Conservation (phyloP, 2,797 vertebrate genomes). For the Amblyraja radiata region DNA sequence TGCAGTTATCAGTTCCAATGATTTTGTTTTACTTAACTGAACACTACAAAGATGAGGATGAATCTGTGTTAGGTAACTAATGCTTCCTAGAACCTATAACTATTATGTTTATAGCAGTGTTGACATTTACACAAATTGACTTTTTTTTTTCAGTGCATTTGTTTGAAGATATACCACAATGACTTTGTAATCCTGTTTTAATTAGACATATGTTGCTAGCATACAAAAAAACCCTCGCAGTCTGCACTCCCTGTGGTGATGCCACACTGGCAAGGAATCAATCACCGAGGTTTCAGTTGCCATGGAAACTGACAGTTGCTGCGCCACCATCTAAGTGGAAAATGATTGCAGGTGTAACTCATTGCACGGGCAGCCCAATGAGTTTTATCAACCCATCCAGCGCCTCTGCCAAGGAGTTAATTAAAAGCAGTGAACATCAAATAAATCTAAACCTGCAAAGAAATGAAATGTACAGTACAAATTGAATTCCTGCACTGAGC, state of each 20-base stretch:
- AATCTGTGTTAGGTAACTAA: neutral
- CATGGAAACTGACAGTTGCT: slow-evolving; percentile 83
- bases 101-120: slow-evolving; percentile 62
- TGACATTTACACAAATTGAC: slow-evolving; percentile 82
- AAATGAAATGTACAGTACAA: slow-evolving; percentile 88
- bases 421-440: slow-evolving; percentile 90
- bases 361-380: slow-evolving; percentile 64
- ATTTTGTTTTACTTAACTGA: slow-evolving; percentile 28
- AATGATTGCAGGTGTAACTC: slow-evolving; percentile 82
- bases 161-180: slow-evolving; percentile 76
- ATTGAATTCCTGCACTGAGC: slow-evolving; percentile 78
- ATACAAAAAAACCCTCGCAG: slow-evolving; percentile 59
- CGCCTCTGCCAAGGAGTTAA: slow-evolving; percentile 83
- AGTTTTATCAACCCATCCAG: slow-evolving; percentile 68
- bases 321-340: slow-evolving; percentile 85
- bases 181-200: slow-evolving; percentile 91
- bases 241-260: slow-evolving; percentile 76
- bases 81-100: slow-evolving; percentile 33
- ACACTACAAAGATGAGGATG: neutral
- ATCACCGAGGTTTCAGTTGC: slow-evolving; percentile 84
- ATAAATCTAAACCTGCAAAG: slow-evolving; percentile 88
- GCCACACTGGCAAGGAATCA: slow-evolving; percentile 91
- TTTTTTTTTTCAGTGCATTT: slow-evolving; percentile 65
- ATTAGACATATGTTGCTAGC: slow-evolving; percentile 85
- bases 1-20: slow-evolving; percentile 33